Evolutionary conservation across 2,888 invertebrate species (phyloP), one percentile per base, ranked within the genome.

Genomic region (Nymphalis polychloros): DNA sequence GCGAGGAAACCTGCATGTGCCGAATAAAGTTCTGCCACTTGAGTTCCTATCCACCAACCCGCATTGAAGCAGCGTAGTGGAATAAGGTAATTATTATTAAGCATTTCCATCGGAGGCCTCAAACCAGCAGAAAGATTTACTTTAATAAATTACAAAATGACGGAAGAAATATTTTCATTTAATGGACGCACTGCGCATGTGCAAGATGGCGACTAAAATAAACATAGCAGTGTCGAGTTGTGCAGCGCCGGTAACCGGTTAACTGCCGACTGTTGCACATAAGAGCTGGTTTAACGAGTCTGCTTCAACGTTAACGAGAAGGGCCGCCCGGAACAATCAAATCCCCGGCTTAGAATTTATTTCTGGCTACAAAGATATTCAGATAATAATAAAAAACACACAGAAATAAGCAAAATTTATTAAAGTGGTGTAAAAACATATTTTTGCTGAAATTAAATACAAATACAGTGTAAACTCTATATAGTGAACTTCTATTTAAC

Each of bases 211-310:
- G 17, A 31, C 2, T 31, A 55, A 16, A 53, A 10, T 53, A 23
- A 27, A 53, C 17, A 27, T 53, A 23, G 53, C 53, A n/a, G 13
- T 3, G 16, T 27, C 17, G 53, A 7, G 16, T 16, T 16, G 53
- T 53, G 55, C 55, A 55, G 52, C 16, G 13, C 23, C 52, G 23
- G 55, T 2, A 31, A 55, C 55, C 55, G 55, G 55, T 55, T 31
- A 31, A 31, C 31, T 1, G 35, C 16, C 5, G 53, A 17, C 55
- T 35, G 16, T 17, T 31, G 55, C 2, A n/a, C 31, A 8, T 55
- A 55, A 55, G 27, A 55, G 55, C 55, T 55, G 55, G 53, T 53
- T 55, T 55, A 16, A 55, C 31, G 55, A 55, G 31, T 55, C 17
- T 31, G 0, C 41, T 35, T 8, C n/a, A 55, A 55, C 8, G 17